phyloP scores from a whole-genome alignment of 2,888 invertebrate genomes.

The Magallana nippona region DNA sequence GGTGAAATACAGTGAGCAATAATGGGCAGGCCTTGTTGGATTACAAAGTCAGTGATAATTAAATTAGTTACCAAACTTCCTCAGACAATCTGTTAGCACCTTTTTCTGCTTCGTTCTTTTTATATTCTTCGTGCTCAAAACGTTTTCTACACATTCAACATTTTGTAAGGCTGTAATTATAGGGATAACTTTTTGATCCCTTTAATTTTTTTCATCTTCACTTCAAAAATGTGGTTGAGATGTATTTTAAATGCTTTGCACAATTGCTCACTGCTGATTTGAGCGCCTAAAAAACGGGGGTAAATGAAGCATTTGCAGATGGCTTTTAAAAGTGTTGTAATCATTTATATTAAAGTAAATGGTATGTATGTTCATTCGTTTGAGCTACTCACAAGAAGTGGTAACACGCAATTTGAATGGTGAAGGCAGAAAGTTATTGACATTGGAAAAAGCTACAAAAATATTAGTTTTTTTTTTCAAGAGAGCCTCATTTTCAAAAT shows the following conservation, averaged over 20 bases:
- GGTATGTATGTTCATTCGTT: not conserved
- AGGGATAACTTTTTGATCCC: not conserved
- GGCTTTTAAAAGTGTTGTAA: conserved; percentile 1
- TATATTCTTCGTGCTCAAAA: not conserved
- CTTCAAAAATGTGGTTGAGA: not conserved
- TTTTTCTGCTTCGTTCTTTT: not conserved
- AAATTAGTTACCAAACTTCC: not conserved
- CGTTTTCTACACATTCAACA: not conserved
- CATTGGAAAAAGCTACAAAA: too few relatives aligned
- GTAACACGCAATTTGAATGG: too few relatives aligned
- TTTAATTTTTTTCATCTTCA: conserved; percentile 10
- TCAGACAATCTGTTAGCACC: not conserved
- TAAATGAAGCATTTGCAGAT: conserved; percentile 18
- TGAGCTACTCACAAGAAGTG: not conserved
- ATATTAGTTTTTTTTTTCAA: too few relatives aligned
- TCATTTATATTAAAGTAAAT: not conserved
- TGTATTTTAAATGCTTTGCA: conserved; percentile 20
- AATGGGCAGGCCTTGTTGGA: not conserved
- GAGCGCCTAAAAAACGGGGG: not conserved
- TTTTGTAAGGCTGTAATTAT: not conserved
- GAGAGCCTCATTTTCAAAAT: too few relatives aligned
- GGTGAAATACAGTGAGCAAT: not conserved
- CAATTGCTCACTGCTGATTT: not conserved
- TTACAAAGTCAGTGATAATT: conserved; percentile 9
- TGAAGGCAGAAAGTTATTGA: too few relatives aligned